Evolutionary conservation across 1,140 invertebrate species (phyloP).

Genomic region (Sminthurinus signatus): DNA sequence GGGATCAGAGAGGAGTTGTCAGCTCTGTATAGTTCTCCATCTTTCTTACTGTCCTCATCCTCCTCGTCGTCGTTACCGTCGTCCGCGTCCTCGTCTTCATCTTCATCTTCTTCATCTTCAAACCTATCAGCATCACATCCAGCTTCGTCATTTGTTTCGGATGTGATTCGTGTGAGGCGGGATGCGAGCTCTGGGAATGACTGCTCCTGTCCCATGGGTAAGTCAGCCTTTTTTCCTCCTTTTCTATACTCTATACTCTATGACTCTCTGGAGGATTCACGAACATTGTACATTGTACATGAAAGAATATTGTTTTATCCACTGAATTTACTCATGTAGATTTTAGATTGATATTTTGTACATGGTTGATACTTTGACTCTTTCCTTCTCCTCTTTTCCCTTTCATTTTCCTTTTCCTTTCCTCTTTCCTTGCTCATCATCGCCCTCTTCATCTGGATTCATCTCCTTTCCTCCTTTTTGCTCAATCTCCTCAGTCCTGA

Average conservation of each 20-base stretch:
- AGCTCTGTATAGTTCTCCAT: background rate
- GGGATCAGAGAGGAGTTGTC: background rate
- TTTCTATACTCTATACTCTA: too few species aligned
- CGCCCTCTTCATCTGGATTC: too few species aligned
- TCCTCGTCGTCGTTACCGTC: background rate
- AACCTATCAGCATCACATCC: background rate
- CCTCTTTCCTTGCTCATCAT: too few species aligned
- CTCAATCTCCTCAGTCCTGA: too few species aligned
- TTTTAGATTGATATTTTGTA: too few species aligned
- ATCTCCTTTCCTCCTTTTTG: too few species aligned
- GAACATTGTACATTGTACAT: too few species aligned
- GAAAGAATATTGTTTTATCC: too few species aligned
- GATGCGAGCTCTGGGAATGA: conserved; percentile 1
- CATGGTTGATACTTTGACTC: background rate
- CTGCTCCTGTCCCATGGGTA: conserved; percentile 5
- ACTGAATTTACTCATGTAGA: too few species aligned
- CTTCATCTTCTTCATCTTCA: background rate
- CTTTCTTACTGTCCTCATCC: background rate
- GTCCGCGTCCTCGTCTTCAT: background rate
- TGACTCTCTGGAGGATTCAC: too few species aligned
- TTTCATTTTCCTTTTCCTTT: too few species aligned
- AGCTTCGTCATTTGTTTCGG: background rate
- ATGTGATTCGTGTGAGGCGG: background rate
- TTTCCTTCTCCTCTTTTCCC: too few species aligned
- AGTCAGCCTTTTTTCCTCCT: background rate